These are phyloP conservation scores for Arizona elegans DNA, from an alignment of 2,113 vertebrate species.

Conservation along the genomic window DNA sequence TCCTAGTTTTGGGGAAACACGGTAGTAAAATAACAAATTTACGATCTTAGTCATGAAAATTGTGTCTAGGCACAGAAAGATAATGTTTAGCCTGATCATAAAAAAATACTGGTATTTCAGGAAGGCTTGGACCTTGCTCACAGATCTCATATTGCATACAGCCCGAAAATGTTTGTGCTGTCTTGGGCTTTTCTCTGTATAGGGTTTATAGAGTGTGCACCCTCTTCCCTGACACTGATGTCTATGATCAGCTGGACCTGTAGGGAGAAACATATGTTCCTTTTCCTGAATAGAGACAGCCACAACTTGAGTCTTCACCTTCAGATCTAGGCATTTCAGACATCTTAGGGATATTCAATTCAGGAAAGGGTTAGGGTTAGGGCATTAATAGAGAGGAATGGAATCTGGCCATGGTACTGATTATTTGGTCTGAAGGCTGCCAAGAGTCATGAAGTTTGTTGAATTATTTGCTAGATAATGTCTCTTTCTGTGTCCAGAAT, in stretches of 20 bases:
- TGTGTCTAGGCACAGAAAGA: background rate
- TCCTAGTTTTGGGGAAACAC: too few species aligned
- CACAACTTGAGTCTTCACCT: background rate
- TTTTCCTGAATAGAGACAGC: background rate
- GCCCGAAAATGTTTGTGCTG: background rate
- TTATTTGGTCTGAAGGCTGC: background rate
- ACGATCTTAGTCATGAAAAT: background rate
- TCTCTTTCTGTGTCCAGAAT: background rate
- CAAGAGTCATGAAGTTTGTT: background rate
- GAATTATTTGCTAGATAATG: background rate
- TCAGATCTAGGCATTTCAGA: background rate
- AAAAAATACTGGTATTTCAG: background rate
- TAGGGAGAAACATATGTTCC: background rate
- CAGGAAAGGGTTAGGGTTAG: background rate
- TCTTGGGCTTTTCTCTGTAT: background rate
- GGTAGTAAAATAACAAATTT: background rate
- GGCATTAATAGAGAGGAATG: background rate
- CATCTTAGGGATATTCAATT: background rate
- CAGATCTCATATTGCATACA: background rate
- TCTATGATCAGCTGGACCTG: background rate
- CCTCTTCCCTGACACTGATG: background rate
- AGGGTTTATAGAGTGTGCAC: background rate
- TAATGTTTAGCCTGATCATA: background rate
- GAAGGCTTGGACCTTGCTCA: background rate
- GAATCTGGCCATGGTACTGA: background rate